A percentile compares a stretch with the other conserved stretches of the same genome.
These are phyloP conservation scores for Nebria brevicollis DNA, from an alignment of 2,888 invertebrate genomes.

Conservation along the genomic window DNA sequence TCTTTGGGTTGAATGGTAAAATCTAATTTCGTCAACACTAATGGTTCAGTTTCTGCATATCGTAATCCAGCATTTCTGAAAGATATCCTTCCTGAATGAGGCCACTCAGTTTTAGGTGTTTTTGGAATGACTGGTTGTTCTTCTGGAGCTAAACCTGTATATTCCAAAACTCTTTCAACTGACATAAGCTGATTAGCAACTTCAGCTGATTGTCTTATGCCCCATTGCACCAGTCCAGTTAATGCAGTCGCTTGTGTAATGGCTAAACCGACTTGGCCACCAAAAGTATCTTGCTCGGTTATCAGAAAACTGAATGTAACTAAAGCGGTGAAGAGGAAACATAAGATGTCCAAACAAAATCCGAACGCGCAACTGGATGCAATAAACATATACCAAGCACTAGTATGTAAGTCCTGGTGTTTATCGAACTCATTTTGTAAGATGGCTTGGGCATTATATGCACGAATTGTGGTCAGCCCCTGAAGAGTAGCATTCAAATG, in stretches of 20 bases:
- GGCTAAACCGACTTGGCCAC: constrained; percentile 73
- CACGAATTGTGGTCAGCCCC: constrained; percentile 83
- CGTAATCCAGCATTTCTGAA: constrained; percentile 73
- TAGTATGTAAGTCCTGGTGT: constrained; percentile 72
- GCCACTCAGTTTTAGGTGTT: constrained; percentile 74
- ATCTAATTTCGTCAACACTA: constrained; percentile 78
- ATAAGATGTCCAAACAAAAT: constrained; percentile 72
- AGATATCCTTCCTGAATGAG: constrained; percentile 71
- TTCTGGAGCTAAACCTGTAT: constrained; percentile 75
- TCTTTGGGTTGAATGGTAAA: constrained; percentile 74
- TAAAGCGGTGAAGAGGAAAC: constrained; percentile 71
- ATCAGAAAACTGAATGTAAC: constrained; percentile 75
- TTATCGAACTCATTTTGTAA: constrained; percentile 68
- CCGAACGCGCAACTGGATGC: constrained; percentile 73
- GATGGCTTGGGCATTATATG: constrained; percentile 75
- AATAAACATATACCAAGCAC: constrained; percentile 75
- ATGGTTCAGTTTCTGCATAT: constrained; percentile 71
- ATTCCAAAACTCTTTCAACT: constrained; percentile 87
- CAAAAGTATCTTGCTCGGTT: constrained; percentile 57
- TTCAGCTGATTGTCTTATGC: constrained; percentile 86
- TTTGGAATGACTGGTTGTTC: constrained; percentile 64
- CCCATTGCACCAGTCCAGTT: constrained; percentile 77
- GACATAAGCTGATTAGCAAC: constrained; percentile 80
- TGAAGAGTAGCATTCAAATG: constrained; percentile 83
- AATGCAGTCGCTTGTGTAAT: constrained; percentile 73